A percentile compares a stretch with the other conserved stretches of the same genome.
Conservation (phyloP, 2,113 vertebrate genomes). For the Bubo bubo region DNA sequence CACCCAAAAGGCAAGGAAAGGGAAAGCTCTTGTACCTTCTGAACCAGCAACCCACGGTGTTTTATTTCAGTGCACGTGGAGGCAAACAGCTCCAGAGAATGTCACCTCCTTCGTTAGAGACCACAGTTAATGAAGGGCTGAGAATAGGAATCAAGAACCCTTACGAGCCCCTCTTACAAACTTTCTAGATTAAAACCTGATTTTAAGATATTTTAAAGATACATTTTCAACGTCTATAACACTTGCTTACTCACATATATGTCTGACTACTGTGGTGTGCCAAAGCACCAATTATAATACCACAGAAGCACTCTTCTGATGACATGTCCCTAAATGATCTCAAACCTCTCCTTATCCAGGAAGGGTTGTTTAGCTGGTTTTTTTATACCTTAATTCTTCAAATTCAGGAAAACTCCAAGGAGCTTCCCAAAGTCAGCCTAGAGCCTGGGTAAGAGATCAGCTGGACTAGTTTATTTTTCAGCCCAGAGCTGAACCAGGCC, state of each 20-base stretch:
- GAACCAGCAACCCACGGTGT: background rate
- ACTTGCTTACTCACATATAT: background rate
- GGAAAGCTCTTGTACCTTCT: background rate
- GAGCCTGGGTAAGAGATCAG: background rate
- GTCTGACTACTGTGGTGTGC: background rate
- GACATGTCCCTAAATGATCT: background rate
- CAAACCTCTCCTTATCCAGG: background rate
- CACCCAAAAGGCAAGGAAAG: background rate
- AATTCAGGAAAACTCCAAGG: background rate
- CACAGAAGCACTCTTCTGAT: background rate
- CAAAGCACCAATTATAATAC: background rate
- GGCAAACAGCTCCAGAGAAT: background rate
- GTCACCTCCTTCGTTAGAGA: background rate
- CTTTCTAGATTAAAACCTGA: background rate
- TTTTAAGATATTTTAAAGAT: background rate
- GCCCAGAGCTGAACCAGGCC: background rate
- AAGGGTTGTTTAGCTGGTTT: background rate
- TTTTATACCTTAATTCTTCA: background rate
- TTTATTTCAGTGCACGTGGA: background rate
- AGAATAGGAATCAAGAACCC: background rate
- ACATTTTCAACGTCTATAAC: background rate
- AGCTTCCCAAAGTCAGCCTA: background rate
- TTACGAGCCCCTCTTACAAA: background rate
- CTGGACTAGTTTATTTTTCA: background rate
- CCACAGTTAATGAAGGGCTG: background rate